phyloP scores from a whole-genome alignment of 1,140 invertebrate genomes.

The Orussus abietinus region DNA sequence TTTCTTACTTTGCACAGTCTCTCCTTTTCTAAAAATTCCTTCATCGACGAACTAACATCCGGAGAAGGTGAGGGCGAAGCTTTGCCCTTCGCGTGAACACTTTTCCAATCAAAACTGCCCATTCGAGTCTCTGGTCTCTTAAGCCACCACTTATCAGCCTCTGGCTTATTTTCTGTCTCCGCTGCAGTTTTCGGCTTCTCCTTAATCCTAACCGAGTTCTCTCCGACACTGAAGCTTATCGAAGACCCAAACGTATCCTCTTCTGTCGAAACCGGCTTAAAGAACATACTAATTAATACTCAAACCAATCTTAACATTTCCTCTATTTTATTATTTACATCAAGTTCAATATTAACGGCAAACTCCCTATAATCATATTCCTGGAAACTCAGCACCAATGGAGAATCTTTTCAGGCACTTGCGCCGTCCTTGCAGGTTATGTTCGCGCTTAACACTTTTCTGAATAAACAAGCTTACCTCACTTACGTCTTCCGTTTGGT shows the following conservation, averaged over 20 bases:
- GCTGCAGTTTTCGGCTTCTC: slow-evolving; percentile 25
- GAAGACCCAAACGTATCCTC: slow-evolving; percentile 37
- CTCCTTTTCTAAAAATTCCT: slow-evolving; percentile 45
- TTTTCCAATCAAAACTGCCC: slow-evolving; percentile 20
- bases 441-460: background rate
- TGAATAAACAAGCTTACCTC: background rate
- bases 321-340: background rate
- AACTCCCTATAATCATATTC: background rate
- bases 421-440: background rate
- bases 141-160: slow-evolving; percentile 37
- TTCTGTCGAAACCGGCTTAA: slow-evolving; percentile 29
- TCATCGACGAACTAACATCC: slow-evolving; percentile 41
- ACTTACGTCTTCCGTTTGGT: slow-evolving; percentile 4
- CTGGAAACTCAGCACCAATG: background rate
- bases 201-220: slow-evolving; percentile 35
- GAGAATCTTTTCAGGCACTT: background rate
- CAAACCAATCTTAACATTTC: background rate
- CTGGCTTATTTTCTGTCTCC: slow-evolving; percentile 12
- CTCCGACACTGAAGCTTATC: slow-evolving; percentile 35
- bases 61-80: slow-evolving; percentile 25
- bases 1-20: slow-evolving; percentile 42
- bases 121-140: slow-evolving; percentile 32
- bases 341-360: background rate
- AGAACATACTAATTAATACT: background rate
- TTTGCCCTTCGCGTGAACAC: slow-evolving; percentile 16